Evolutionary conservation across 2,888 invertebrate species (phyloP), one percentile per base, ranked within the genome.

Genomic region (Lasioglossum marginatum): DNA sequence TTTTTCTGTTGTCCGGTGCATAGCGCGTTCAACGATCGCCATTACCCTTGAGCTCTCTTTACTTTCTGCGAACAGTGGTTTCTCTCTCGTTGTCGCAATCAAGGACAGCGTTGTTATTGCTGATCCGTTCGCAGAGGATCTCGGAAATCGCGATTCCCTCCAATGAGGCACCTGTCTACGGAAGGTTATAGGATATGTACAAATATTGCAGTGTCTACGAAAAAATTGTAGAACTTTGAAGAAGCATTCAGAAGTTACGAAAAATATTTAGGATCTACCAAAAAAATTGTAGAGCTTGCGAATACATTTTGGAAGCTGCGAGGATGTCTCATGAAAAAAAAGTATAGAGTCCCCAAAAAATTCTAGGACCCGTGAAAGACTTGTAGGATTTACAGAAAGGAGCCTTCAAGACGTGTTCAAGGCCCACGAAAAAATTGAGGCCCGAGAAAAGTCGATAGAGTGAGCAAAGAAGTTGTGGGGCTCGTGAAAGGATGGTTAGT

Each of bases 11-110:
- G 19, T 19, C 66, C 34, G 34, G 66, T 34, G 31, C 60, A 60
- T 6, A 31, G 31, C 66, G 16, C 31, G 34, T 66, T 66, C 34
- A 66, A 66, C 34, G 66, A 31, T 66, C 34, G 19, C 66, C 34
- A 34, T 66, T 66, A 66, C 66, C 66, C 66, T 66, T 66, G 66
- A 66, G 66, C 66, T 34, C 66, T 34, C 66, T 31, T 66, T 34
- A 40, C 60, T 75, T 75, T 75, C 75, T 43, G 57, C 60, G 34
- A 16, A 14, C 60, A 31, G 6, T 40, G n/a, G 14, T 37, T 74
- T 52, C 66, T 66, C 66, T 34, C 66, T 31, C 66, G 34, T 66
- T 34, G 34, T 66, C 66, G 19, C 34, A 66, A 66, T 66, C 66
- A 66, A 63, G 60, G 60, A 63, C 60, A 16, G 2, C 27, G 23